These are phyloP conservation scores for Patella caerulea DNA, from an alignment of 2,888 invertebrate genomes.

Conservation along the genomic window DNA sequence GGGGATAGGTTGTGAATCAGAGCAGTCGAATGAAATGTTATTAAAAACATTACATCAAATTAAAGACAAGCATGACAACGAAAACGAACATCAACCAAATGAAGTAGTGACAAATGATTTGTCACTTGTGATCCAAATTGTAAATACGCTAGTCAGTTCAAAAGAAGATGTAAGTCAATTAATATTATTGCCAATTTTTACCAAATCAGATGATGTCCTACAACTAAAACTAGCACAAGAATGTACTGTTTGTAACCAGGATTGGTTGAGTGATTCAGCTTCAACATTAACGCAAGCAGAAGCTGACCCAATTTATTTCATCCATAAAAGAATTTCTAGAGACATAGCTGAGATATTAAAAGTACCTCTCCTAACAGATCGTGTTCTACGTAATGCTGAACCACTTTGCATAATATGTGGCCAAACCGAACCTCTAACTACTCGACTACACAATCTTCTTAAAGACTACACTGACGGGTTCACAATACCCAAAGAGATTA, in stretches of 20 bases:
- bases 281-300: too few species aligned
- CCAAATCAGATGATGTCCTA: slow-evolving; percentile 22
- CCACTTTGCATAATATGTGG: slow-evolving; percentile 41
- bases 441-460: slow-evolving; percentile 48
- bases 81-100: background rate
- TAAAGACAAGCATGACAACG: slow-evolving; percentile 20
- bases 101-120: slow-evolving; percentile 6
- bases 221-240: slow-evolving; percentile 29
- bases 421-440: slow-evolving; percentile 58
- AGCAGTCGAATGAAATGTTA: slow-evolving; percentile 15
- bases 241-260: slow-evolving; percentile 51
- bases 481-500: slow-evolving; percentile 61
- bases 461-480: slow-evolving; percentile 62
- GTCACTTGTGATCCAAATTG: slow-evolving; percentile 17
- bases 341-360: slow-evolving; percentile 14
- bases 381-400: background rate
- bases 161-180: background rate
- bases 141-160: slow-evolving; percentile 9
- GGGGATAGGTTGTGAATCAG: slow-evolving; percentile 11
- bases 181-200: slow-evolving; percentile 23
- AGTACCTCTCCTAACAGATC: slow-evolving; percentile 17
- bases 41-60: slow-evolving; percentile 19
- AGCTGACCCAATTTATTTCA: slow-evolving; percentile 7
- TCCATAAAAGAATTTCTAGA: slow-evolving; percentile 14
- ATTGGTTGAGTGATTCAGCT: slow-evolving; percentile 42